phyloP scores from a whole-genome alignment of 2,888 invertebrate genomes.

The Eledone cirrhosa region DNA sequence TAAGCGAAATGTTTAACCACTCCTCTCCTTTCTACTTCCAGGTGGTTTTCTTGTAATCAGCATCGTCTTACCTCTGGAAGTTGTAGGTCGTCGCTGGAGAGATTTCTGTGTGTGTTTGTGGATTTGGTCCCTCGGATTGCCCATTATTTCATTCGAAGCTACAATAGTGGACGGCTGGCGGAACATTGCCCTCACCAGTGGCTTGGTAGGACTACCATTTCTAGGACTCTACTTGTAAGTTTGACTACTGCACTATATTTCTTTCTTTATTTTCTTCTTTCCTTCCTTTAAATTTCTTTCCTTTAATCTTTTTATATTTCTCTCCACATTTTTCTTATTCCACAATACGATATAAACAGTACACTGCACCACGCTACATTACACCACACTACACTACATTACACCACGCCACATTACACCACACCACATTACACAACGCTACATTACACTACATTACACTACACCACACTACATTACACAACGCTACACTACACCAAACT shows the following conservation, averaged over 20 bases:
- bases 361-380: no score
- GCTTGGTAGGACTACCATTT: constrained; percentile 42
- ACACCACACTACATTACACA: no score
- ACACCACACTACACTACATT: no score
- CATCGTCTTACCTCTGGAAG: constrained; percentile 49
- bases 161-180: constrained; percentile 49
- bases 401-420: no score
- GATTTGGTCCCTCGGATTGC: constrained; percentile 51
- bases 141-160: constrained; percentile 48
- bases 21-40: constrained; percentile 32
- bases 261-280: background rate
- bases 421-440: no score
- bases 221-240: constrained; percentile 51
- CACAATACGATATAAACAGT: no score
- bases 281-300: background rate
- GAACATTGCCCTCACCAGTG: constrained; percentile 44
- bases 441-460: no score
- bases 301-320: background rate
- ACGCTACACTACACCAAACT: no score
- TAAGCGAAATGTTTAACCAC: no score
- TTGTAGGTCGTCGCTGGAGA: constrained; percentile 51
- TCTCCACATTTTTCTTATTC: background rate
- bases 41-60: constrained; percentile 50
- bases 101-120: constrained; percentile 52
- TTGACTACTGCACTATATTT: background rate